Evolutionary conservation across 2,797 vertebrate species (phyloP), one percentile per base, ranked within the genome.

Genomic region (Coreius guichenoti): DNA sequence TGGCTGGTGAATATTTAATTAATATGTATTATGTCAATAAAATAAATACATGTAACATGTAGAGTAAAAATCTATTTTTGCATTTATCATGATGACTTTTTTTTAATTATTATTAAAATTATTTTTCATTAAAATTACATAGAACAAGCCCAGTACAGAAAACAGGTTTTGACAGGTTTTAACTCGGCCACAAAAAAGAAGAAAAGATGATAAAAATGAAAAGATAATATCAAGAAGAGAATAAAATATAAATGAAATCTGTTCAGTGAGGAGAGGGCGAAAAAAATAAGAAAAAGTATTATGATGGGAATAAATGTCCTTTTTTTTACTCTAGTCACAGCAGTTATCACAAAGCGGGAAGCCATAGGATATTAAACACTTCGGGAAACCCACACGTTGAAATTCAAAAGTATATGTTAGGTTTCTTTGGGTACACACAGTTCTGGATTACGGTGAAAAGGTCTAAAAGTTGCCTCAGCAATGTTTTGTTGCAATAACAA

Each of bases 371-470:
- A 70, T 70, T 70, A 43, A 70, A 45, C 13, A 70, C 3, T 8
- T 72, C 13, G 1, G 39, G 23, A 13, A 45, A 72, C 13, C 2
- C 39, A 43, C 36, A 70, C 4, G 36, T n/a, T 43, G 2, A n/a
- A 43, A 23, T 23, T 19, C 5, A 29, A 49, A 65, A 63, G 69
- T 19, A 58, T 72, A 31, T 36, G 39, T 26, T 70, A 0, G 13
- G 23, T n/a, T 43, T 54, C 9, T 68, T 33, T 72, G 47, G 79
- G 23, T 81, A 69, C 79, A 54, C 13, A 45, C 14, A 58, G 68
- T 56, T 36, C 49, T 70, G 45, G 31, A 8, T 75, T 12, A 51
- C 1, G 2, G 36, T 21, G 29, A 29, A 26, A 58, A 77, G 7
- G 61, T 36, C 73, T 8, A 61, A 77, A 77, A 58, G 6, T n/a